Evolutionary conservation across 2,797 vertebrate genomes (phyloP).

Genomic region (Lagodon rhomboides): DNA sequence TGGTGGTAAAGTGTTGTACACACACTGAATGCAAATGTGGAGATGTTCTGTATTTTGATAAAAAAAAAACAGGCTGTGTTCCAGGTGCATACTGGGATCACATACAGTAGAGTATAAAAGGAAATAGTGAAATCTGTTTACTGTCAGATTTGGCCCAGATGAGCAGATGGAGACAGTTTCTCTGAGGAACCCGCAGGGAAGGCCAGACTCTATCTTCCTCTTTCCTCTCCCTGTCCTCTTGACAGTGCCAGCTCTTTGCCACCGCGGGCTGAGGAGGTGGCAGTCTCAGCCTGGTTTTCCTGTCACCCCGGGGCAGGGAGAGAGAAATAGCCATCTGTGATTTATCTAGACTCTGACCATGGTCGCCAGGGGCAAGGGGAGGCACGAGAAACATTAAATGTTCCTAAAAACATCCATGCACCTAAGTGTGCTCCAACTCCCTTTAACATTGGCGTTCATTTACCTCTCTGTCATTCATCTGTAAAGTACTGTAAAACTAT

Average conservation of each 20-base stretch:
- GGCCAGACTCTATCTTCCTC: slow-evolving; percentile 52
- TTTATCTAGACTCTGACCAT: slow-evolving; percentile 51
- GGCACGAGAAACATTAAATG: slow-evolving; percentile 22
- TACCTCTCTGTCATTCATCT: neutral
- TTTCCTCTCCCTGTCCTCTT: slow-evolving; percentile 44
- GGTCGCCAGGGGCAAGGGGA: slow-evolving; percentile 19
- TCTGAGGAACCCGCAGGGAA: slow-evolving; percentile 63
- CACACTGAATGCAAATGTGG: slow-evolving; percentile 16
- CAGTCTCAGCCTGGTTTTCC: slow-evolving; percentile 62
- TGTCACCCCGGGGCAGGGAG: slow-evolving; percentile 49
- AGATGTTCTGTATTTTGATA: slow-evolving; percentile 1
- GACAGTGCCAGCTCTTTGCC: slow-evolving; percentile 70
- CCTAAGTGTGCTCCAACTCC: neutral
- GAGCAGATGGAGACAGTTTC: slow-evolving; percentile 76
- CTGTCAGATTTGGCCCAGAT: slow-evolving; percentile 71
- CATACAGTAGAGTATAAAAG: slow-evolving; percentile 30
- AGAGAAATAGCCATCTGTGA: slow-evolving; percentile 75
- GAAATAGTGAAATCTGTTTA: slow-evolving; percentile 50
- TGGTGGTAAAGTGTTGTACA: neutral
- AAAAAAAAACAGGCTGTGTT: slow-evolving; percentile 1
- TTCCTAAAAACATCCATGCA: slow-evolving; percentile 24
- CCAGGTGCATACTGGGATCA: neutral
- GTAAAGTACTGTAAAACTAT: neutral
- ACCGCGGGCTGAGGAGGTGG: slow-evolving; percentile 70
- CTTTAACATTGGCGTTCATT: neutral